Conservation (phyloP, 2,888 invertebrate genomes). For the Agrilus biguttatus region DNA sequence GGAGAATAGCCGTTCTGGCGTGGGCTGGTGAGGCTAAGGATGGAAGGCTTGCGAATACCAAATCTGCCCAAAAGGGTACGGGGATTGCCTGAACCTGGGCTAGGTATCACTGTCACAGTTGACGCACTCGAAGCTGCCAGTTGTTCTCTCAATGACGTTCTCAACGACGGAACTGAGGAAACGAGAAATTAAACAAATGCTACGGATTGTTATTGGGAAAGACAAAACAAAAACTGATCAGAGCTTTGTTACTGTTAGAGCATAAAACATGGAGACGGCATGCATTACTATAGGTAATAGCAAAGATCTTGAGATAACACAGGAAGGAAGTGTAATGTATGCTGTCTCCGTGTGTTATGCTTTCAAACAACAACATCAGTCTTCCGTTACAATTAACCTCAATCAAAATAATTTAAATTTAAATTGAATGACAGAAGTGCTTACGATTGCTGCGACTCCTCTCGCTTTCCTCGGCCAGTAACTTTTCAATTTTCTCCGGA, state of each 20-base stretch:
- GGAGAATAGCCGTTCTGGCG: slow-evolving; percentile 34
- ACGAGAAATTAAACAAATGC: slow-evolving; percentile 5
- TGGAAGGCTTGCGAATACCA: slow-evolving; percentile 78
- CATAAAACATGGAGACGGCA: too few species aligned
- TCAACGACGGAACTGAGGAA: slow-evolving; percentile 26
- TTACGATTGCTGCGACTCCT: slow-evolving; percentile 40
- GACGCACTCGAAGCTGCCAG: slow-evolving; percentile 32
- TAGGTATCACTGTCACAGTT: slow-evolving; percentile 27
- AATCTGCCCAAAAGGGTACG: slow-evolving; percentile 68
- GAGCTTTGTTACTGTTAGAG: too few species aligned
- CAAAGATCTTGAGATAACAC: too few species aligned
- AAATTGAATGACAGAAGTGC: slow-evolving; percentile 8
- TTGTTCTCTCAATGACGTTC: slow-evolving; percentile 46
- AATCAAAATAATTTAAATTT: too few species aligned
- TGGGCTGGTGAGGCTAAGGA: slow-evolving; percentile 65
- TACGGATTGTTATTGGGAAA: neutral
- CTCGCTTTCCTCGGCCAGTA: slow-evolving; percentile 66
- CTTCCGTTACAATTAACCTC: too few species aligned
- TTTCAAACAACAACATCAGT: too few species aligned
- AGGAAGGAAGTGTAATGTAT: too few species aligned
- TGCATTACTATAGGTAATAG: too few species aligned
- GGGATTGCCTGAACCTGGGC: slow-evolving; percentile 38
- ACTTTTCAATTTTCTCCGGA: slow-evolving; percentile 71
- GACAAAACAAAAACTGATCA: too few species aligned
- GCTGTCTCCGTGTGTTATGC: too few species aligned